These are phyloP conservation scores for Misgurnus anguillicaudatus DNA, from an alignment of 2,113 vertebrate species.

Conservation along the genomic window DNA sequence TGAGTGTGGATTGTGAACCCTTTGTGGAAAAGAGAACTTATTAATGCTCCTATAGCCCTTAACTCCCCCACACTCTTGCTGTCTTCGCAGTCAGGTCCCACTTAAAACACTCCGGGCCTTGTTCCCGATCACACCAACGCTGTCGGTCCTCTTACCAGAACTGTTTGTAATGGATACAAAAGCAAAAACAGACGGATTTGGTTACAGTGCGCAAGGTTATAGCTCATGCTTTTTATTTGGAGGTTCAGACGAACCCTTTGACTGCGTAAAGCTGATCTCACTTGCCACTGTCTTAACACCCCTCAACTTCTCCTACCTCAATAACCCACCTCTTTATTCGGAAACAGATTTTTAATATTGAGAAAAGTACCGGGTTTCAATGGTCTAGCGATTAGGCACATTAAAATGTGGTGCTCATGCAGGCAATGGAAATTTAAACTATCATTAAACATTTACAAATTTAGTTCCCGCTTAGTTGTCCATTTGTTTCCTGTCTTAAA, in stretches of 20 bases:
- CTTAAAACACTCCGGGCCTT: conserved; percentile 43
- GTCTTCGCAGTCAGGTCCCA: conserved; percentile 44
- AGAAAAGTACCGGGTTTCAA: background rate
- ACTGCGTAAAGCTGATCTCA: conserved; percentile 5
- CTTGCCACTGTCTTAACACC: conserved; percentile 15
- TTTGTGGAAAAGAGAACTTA: conserved; percentile 51
- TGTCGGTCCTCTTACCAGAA: conserved; percentile 46
- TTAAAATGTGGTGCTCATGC: background rate
- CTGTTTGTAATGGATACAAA: conserved; percentile 47
- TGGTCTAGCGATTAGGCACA: background rate
- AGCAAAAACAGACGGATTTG: conserved; percentile 54
- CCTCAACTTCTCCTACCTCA: background rate
- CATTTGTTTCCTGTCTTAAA: too few species aligned
- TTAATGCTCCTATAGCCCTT: conserved; percentile 26
- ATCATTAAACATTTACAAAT: too few species aligned
- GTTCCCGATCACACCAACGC: conserved; percentile 45
- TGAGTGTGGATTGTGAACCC: conserved; percentile 62
- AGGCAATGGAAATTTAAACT: too few species aligned
- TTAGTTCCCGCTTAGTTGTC: too few species aligned
- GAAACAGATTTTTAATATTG: background rate
- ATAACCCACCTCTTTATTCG: background rate
- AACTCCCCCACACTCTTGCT: background rate
- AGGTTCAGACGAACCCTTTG: conserved; percentile 21
- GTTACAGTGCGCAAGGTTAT: conserved; percentile 38
- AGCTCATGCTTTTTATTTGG: conserved; percentile 46